Base-by-base conservation (phyloP, 2,888 invertebrate species). In the Drosophila neonasuta region DNA sequence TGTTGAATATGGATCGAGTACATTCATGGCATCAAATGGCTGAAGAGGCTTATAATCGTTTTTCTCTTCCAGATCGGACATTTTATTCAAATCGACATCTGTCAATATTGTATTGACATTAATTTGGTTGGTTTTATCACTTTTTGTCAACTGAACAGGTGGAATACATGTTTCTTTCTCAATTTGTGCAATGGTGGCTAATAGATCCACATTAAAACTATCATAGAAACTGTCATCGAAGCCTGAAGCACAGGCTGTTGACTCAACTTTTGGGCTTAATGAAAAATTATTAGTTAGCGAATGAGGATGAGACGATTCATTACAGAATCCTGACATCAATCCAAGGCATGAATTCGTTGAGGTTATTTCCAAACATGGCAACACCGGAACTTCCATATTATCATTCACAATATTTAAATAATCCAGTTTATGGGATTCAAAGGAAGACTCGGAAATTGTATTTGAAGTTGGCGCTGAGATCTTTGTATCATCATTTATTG, bases 141-240 rank as follows among this genome's bases (percentile, higher is more conserved):
- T 17, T 13, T 29, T 68, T 36, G 13, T 10, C 8, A 20, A 45
- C 4, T 30, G 10, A 11, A 48, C 52, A 10, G 68, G 17, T 2
- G 58, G 52, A 34, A 48, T 49, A 2, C n/a, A 29, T 4, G 62
- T 63, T 11, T 69, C 66, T n/a, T 41, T 44, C 8, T 80, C 60
- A 45, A 70, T 57, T 39, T 71, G 63, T 2, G 57, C 68, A 36
- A 75, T 74, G 32, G 82, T 71, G 13, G 68, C 69, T 7, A 71
- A 74, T 17, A 89, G 65, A 55, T 89, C 88, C 3, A 89, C 88
- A 71, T 79, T 87, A 44, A 84, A 89, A 46, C 88, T 89, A 65
- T 83, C 86, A 51, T 89, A 89, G 56, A 89, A 89, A 30, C 62
- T 86, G 20, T 89, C 89, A 65, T 89, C 89, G n/a, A 89, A 89